Percentiles rank a stretch among this genome's conserved stretches.
Evolutionary conservation across 2,113 vertebrate species (phyloP).

Genomic region (Crotalus viridis): DNA sequence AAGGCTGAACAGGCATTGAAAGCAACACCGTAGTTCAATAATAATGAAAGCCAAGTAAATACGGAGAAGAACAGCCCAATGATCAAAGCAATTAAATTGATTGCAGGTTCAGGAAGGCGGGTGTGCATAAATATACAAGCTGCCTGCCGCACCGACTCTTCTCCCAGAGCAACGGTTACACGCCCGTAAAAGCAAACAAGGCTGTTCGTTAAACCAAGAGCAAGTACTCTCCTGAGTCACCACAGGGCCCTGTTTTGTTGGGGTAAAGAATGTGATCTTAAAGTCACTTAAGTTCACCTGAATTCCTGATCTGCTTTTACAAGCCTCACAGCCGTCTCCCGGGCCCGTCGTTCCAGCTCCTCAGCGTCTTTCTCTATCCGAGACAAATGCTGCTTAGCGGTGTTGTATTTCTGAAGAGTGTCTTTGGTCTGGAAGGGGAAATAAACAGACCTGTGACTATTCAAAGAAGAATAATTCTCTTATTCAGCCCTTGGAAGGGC

Average conservation of each 20-base stretch:
- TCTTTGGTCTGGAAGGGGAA: slow-evolving; percentile 63
- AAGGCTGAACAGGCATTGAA: background rate
- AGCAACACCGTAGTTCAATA: background rate
- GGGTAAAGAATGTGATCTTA: background rate
- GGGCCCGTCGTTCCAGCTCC: slow-evolving; percentile 75
- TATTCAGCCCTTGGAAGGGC: background rate
- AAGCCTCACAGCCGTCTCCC: slow-evolving; percentile 72
- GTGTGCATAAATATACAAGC: background rate
- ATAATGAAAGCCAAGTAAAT: background rate
- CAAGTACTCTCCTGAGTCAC: background rate
- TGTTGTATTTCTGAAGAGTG: slow-evolving; percentile 65
- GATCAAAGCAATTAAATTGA: background rate
- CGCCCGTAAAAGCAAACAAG: background rate
- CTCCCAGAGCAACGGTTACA: background rate
- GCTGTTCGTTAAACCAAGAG: background rate
- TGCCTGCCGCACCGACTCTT: background rate
- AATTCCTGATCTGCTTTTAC: slow-evolving; percentile 76
- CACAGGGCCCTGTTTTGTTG: background rate
- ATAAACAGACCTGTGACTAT: background rate
- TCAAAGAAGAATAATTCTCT: background rate
- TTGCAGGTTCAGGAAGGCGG: background rate
- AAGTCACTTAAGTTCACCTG: slow-evolving; percentile 65
- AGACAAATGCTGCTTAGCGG: slow-evolving; percentile 65
- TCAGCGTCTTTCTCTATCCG: slow-evolving; percentile 71
- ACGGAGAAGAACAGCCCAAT: background rate